These are phyloP conservation scores for Trichopoda pennipes DNA, from an alignment of 2,888 invertebrate genomes.

Conservation along the genomic window DNA sequence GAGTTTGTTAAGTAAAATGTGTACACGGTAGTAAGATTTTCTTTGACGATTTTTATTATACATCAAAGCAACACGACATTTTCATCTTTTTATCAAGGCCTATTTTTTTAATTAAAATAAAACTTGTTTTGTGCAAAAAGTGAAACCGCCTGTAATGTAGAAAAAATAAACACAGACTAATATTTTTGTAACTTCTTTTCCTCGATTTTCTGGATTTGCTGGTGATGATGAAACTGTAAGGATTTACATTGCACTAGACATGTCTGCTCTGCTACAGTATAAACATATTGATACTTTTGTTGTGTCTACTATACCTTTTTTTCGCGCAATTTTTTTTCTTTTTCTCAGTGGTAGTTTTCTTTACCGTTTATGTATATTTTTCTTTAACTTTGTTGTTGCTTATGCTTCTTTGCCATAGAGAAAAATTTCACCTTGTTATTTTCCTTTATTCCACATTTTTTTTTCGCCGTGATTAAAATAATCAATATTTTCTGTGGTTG, in stretches of 20 bases:
- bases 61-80: background rate
- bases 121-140: background rate
- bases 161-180: background rate
- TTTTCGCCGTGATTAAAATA: background rate
- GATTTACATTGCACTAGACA: constrained; percentile 51
- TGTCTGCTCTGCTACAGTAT: constrained; percentile 28
- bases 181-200: constrained; percentile 1
- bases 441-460: background rate
- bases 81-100: constrained; percentile 7
- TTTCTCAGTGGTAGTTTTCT: constrained; percentile 39
- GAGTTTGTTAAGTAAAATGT: constrained; percentile 3
- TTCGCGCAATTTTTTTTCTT: constrained; percentile 60
- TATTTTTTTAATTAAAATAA: constrained; percentile 15
- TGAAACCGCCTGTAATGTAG: constrained; percentile 15
- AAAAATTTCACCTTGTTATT: constrained; percentile 53
- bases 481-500: background rate
- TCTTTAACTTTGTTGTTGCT: constrained; percentile 29
- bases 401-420: constrained; percentile 48
- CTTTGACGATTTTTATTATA: constrained; percentile 4
- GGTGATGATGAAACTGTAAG: constrained; percentile 8
- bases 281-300: constrained; percentile 35
- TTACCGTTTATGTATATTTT: background rate
- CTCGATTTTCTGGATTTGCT: constrained; percentile 2
- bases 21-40: constrained; percentile 21
- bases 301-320: constrained; percentile 46